phyloP scores from a whole-genome alignment of 1,140 invertebrate species.

The Anastatus disparis region DNA sequence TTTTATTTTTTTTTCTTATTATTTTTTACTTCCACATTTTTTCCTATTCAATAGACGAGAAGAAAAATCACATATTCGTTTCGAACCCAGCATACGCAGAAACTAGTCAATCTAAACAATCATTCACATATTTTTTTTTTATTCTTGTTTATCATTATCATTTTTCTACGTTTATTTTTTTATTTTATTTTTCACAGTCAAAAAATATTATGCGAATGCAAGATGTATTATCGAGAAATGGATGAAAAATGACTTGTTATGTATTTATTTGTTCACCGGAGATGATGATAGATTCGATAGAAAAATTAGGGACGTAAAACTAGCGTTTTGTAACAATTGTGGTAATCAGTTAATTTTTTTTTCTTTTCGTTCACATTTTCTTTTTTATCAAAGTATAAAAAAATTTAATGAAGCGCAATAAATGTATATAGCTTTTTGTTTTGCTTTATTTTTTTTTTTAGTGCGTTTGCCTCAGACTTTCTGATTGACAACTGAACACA shows the following conservation, averaged over 20 bases:
- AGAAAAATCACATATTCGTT: slow-evolving; percentile 1
- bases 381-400: slow-evolving; percentile 36
- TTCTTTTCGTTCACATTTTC: background rate
- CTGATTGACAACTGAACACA: slow-evolving; percentile 35
- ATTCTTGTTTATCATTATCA: too few relatives aligned
- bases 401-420: slow-evolving; percentile 20
- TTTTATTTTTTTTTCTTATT: background rate
- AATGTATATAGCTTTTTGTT: background rate
- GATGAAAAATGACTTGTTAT: too few relatives aligned
- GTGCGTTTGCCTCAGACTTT: slow-evolving; percentile 38
- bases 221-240: too few relatives aligned
- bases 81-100: slow-evolving; percentile 36
- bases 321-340: background rate
- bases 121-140: background rate
- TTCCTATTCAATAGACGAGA: background rate
- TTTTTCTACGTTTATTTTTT: background rate
- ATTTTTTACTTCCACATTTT: background rate
- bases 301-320: background rate
- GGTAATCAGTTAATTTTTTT: too few relatives aligned
- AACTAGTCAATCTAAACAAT: slow-evolving; percentile 2
- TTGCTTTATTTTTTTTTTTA: slow-evolving; percentile 7
- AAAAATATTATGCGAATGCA: too few relatives aligned
- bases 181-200: background rate
- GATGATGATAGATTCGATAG: background rate
- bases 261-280: too few relatives aligned